A percentile compares a stretch with the other conserved stretches of the same genome.
Evolutionary conservation across 2,797 vertebrate genomes (phyloP).

Genomic region (Borostomias antarcticus): DNA sequence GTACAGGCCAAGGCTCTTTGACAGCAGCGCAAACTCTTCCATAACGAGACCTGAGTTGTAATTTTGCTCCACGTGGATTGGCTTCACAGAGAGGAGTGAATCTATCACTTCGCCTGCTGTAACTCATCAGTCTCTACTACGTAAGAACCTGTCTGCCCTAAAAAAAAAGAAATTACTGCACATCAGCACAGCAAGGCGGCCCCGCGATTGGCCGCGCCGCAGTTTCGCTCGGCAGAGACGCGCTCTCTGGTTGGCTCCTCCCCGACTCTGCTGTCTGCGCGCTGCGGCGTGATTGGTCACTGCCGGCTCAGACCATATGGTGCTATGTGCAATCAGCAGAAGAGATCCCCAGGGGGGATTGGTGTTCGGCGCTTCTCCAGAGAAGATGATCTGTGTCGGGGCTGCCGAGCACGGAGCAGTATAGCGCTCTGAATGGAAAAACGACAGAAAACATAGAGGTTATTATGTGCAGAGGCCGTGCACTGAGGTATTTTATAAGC

Average conservation of each 20-base stretch:
- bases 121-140: not conserved
- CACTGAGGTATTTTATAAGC: no score
- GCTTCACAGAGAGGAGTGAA: no score
- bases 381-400: constrained; percentile 22
- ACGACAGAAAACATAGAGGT: no score
- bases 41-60: no score
- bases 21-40: no score
- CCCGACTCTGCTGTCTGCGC: constrained; percentile 13
- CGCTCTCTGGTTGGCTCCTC: constrained; percentile 17
- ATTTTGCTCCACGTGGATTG: not conserved
- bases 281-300: constrained; percentile 28
- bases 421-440: not conserved
- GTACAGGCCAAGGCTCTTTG: no score
- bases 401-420: not conserved
- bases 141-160: not conserved
- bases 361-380: constrained; percentile 43
- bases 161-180: constrained; percentile 5
- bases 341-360: constrained; percentile 30
- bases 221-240: constrained; percentile 10
- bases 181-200: constrained; percentile 1
- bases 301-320: constrained; percentile 36
- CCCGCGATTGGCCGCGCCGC: constrained; percentile 25
- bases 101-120: no score
- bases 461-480: no score
- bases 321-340: constrained; percentile 28